phyloP scores from a whole-genome alignment of 2,113 vertebrate species.

The Labeo catla region DNA sequence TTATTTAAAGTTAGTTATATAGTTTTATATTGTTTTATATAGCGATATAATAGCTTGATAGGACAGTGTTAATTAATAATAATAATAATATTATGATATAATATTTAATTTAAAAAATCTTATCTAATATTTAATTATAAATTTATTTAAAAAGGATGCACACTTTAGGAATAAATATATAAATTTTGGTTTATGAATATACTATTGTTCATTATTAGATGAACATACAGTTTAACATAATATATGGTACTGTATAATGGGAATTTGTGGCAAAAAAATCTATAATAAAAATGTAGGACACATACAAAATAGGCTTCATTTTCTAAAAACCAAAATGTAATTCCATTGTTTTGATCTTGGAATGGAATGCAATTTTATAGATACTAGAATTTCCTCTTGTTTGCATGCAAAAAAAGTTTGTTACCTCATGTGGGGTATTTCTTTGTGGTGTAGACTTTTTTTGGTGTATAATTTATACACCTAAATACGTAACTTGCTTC shows the following conservation, averaged over 20 bases:
- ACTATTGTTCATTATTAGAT: background rate
- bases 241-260: background rate
- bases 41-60: background rate
- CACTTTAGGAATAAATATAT: no score
- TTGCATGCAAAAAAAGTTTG: constrained; percentile 74
- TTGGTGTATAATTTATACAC: constrained; percentile 78
- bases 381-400: constrained; percentile 17
- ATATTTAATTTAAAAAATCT: no score
- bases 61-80: no score
- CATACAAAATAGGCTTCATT: background rate
- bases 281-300: background rate
- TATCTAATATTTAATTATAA: no score
- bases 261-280: background rate
- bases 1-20: background rate
- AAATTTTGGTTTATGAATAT: background rate
- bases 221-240: background rate
- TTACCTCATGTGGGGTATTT: constrained; percentile 72
- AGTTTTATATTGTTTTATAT: background rate
- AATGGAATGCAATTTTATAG: constrained; percentile 1
- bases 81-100: no score
- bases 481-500: constrained; percentile 76
- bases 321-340: background rate
- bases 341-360: background rate
- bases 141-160: no score
- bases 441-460: constrained; percentile 73